Percentiles rank a stretch among this genome's conserved stretches.
Conservation (phyloP, 2,797 vertebrate genomes). For the Varecia variegata region DNA sequence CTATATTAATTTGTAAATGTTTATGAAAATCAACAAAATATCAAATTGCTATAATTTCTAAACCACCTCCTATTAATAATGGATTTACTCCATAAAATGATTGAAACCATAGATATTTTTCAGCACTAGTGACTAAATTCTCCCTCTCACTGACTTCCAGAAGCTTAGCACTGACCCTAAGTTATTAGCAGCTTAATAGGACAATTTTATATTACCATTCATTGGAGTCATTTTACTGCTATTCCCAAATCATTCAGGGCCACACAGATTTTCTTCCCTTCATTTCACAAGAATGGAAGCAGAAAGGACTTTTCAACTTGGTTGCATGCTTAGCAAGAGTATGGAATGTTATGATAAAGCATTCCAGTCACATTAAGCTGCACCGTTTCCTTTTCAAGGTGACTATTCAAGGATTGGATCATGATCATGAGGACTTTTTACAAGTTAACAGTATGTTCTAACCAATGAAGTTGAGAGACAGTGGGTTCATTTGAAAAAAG, state of each 20-base stretch:
- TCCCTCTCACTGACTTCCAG: background rate
- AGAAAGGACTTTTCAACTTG: background rate
- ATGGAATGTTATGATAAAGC: background rate
- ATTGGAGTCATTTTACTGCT: background rate
- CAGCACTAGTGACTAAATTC: background rate
- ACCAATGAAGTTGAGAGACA: background rate
- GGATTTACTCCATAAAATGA: constrained; percentile 21
- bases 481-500: background rate
- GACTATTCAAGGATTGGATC: background rate
- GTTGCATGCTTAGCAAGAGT: background rate
- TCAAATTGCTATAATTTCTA: constrained; percentile 37
- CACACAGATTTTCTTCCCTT: background rate
- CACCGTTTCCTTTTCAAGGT: background rate
- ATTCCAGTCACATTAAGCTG: background rate
- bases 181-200: background rate
- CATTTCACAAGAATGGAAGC: background rate
- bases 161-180: background rate
- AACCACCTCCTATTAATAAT: background rate
- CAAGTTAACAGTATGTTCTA: background rate
- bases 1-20: constrained; percentile 58
- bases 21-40: constrained; percentile 44
- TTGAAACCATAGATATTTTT: background rate
- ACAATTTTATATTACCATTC: background rate
- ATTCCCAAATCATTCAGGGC: background rate
- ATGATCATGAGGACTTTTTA: background rate